Base-by-base conservation (phyloP, 1,140 invertebrate species). In the Thaumetopoea pityocampa region DNA sequence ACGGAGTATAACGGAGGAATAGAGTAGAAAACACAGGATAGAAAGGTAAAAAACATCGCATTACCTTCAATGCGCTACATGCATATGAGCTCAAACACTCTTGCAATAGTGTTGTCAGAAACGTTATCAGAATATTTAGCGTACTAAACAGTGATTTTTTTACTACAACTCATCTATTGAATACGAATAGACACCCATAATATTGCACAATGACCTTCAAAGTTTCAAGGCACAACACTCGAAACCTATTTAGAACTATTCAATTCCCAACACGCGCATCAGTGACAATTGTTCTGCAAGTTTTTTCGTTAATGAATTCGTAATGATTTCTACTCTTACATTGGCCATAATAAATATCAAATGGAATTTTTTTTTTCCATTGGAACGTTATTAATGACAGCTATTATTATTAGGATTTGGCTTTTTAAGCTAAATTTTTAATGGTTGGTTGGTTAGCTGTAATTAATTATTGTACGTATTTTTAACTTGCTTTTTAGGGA, bases 161-260 rank as follows among this genome's bases (percentile, higher is more conserved):
- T 22, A 30, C 36, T 6, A 16, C 24, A 18, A 40, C 16, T 42
- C 20, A 28, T 22, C 8, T 19, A 41, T 34, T 42, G 56, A 43
- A 55, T 51, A 41, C 34, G 32, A 59, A 59, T 50, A 16, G n/a
- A n/a, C n/a, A n/a, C n/a, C n/a, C n/a, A n/a, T n/a, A n/a, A n/a
- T 18, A 42, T 58, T 58, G 27, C 50, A 28, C 29, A 40, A 58
- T 41, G 46, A 58, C 54, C 54, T 58, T 53, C 47, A 15, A 1
- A 2, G n/a, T 28, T 35, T 24, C 52, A 55, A 26, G 50, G 43
- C 33, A 33, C 41, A 12, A 32, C n/a, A n/a, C n/a, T n/a, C n/a
- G n/a, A n/a, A n/a, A n/a, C 35, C 18, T 46, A 52, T 35, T 53
- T 45, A 52, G 33, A 43, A 50, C 38, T 36, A 32, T 23, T 35